Evolutionary conservation across 2,113 vertebrate genomes (phyloP), one percentile per base, ranked within the genome.

Genomic region (Typhlomys cinereus): DNA sequence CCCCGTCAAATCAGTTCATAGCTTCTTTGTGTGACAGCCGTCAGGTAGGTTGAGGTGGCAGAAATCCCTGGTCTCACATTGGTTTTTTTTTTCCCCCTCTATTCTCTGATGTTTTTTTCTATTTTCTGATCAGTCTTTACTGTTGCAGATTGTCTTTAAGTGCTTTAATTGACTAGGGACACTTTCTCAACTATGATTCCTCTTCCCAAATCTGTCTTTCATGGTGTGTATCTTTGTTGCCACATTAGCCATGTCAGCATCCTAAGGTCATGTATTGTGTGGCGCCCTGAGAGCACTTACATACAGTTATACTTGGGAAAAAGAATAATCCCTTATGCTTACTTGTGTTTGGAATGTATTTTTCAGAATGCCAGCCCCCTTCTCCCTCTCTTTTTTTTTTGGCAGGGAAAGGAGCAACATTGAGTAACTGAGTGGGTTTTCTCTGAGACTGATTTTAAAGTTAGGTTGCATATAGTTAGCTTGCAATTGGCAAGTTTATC

Each of bases 261-360:
- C 31, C 5, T 71, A 14, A 1, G 50, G 31, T 75, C 31, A 10
- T 69, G 70, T 82, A n/a, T 82, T 84, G 71, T 18, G 59, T 39
- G 52, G 66, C 27, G 14, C 17, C 1, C 50, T 41, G 74, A n/a
- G 39, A 59, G 11, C 23, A 4, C 14, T 73, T 48, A 5, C 76
- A 41, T 2, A 7, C 46, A 57, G 3, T 29, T 89, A n/a, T 85
- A 39, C 27, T 27, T 11, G 54, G n/a, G 36, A 2, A 31, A 14
- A 44, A 23, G 27, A 36, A 52, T 84, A 34, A 50, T 36, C 27
- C 10, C 25, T 25, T 36, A 66, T 71, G 31, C 81, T 1, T 52
- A 88, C 83, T 69, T 84, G 25, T 89, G n/a, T 75, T 86, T 89
- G 75, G n/a, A 39, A 85, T 74, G 8, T 48, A 8, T 69, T 92